Conservation (phyloP, 1,140 invertebrate genomes). For the Heterodera schachtii region DNA sequence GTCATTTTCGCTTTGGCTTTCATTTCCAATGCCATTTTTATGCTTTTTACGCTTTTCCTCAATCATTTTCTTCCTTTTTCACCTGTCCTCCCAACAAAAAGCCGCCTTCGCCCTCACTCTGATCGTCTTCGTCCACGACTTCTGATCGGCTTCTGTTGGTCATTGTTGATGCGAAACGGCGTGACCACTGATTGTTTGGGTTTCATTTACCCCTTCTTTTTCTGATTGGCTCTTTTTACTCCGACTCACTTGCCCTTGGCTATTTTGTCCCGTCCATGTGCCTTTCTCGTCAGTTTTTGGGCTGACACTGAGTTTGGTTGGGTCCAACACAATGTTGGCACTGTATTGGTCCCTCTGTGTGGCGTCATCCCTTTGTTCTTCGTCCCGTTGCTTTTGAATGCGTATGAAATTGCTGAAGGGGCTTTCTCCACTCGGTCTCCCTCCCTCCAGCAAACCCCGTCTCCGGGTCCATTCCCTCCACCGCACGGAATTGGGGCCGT, state of each 20-base stretch:
- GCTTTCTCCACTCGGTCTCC: no score
- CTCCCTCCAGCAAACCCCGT: slow-evolving; percentile 6
- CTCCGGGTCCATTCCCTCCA: slow-evolving; percentile 35
- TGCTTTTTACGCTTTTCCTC: not conserved
- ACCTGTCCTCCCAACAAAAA: slow-evolving; percentile 51
- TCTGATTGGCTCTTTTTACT: not conserved
- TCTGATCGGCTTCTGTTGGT: slow-evolving; percentile 22
- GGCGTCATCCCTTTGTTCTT: not conserved
- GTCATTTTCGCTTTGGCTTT: not conserved
- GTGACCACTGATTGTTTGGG: not conserved
- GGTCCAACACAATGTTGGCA: slow-evolving; percentile 8
- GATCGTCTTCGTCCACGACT: slow-evolving; percentile 21
- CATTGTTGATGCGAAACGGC: slow-evolving; percentile 15
- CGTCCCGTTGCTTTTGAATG: not conserved
- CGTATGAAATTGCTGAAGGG: not conserved
- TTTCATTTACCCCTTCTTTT: not conserved
- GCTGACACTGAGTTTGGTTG: not conserved
- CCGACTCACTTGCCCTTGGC: not conserved
- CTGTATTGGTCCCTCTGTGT: not conserved
- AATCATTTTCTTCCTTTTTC: no score
- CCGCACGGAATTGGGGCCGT: not conserved
- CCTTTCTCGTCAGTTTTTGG: not conserved
- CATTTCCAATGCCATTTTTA: not conserved
- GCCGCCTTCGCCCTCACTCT: slow-evolving; percentile 33
- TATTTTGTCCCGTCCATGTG: not conserved